These are phyloP conservation scores for Mycalesis mineus DNA, from an alignment of 2,888 invertebrate genomes.

Conservation along the genomic window DNA sequence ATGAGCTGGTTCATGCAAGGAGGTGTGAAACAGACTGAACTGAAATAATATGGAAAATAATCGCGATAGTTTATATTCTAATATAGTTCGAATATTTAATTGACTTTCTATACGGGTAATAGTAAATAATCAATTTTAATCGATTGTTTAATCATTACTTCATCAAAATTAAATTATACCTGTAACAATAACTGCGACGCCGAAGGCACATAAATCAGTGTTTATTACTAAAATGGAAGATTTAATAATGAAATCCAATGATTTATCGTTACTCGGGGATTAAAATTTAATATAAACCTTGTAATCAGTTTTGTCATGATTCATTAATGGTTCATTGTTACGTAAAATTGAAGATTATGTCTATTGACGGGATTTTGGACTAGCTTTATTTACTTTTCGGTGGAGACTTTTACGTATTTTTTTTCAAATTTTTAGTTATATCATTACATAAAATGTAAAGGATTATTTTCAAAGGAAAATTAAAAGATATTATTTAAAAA, in stretches of 20 bases:
- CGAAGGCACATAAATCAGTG: conserved; percentile 26
- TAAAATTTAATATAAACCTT: conserved; percentile 24
- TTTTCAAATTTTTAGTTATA: too few species aligned
- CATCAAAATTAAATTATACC: conserved; percentile 6
- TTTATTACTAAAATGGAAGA: conserved; percentile 25
- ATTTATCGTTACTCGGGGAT: conserved; percentile 26
- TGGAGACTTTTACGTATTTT: not conserved
- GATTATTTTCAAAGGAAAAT: too few species aligned
- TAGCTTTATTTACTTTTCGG: not conserved
- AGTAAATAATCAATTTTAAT: not conserved
- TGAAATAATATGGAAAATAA: too few species aligned
- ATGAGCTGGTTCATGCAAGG: too few species aligned
- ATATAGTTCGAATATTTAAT: not conserved
- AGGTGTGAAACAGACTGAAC: too few species aligned
- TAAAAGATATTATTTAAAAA: too few species aligned
- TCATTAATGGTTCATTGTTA: conserved; percentile 17
- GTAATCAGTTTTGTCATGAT: conserved; percentile 23
- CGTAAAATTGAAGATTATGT: conserved; percentile 10
- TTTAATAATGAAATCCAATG: conserved; percentile 27
- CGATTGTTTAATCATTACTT: conserved; percentile 7
- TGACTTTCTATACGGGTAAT: not conserved
- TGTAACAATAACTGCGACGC: not conserved
- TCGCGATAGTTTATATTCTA: not conserved
- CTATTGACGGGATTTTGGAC: not conserved
- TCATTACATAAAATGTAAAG: too few species aligned